phyloP scores from a whole-genome alignment of 2,113 vertebrate genomes.

The Callocephalon fimbriatum region DNA sequence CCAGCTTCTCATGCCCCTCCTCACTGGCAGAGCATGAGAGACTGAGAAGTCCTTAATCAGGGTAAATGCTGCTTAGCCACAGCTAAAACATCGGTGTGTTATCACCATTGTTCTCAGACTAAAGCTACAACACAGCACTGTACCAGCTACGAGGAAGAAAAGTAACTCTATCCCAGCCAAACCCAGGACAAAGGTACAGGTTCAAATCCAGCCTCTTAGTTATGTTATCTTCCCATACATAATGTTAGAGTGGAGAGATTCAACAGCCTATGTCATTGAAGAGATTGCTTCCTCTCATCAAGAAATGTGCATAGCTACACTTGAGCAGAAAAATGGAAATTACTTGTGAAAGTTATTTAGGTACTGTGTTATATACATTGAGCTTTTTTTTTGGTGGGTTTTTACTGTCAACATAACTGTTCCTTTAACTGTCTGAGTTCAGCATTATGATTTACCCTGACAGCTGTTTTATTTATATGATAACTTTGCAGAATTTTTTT shows the following conservation, averaged over 20 bases:
- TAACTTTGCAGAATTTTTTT: slow-evolving; percentile 54
- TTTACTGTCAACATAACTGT: slow-evolving; percentile 1
- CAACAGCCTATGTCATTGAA: background rate
- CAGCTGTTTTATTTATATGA: slow-evolving; percentile 24
- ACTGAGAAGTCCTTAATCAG: background rate
- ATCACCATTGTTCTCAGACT: background rate
- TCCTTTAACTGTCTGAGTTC: slow-evolving; percentile 23
- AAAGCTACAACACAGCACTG: background rate
- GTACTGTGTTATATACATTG: background rate
- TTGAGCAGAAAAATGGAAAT: slow-evolving; percentile 33
- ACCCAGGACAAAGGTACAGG: background rate
- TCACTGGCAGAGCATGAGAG: background rate
- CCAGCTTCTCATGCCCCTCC: background rate
- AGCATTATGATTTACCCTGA: slow-evolving; percentile 11
- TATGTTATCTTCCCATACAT: slow-evolving; percentile 6
- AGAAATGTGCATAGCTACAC: background rate
- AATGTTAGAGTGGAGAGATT: background rate
- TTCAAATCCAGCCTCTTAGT: slow-evolving; percentile 18
- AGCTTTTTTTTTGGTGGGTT: background rate
- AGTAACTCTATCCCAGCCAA: background rate
- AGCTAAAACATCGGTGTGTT: background rate
- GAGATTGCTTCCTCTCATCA: background rate
- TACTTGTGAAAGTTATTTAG: background rate
- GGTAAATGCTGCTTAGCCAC: background rate
- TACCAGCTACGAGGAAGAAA: background rate